Conservation (phyloP, 2,888 invertebrate genomes). For the Amphipoea lucens region DNA sequence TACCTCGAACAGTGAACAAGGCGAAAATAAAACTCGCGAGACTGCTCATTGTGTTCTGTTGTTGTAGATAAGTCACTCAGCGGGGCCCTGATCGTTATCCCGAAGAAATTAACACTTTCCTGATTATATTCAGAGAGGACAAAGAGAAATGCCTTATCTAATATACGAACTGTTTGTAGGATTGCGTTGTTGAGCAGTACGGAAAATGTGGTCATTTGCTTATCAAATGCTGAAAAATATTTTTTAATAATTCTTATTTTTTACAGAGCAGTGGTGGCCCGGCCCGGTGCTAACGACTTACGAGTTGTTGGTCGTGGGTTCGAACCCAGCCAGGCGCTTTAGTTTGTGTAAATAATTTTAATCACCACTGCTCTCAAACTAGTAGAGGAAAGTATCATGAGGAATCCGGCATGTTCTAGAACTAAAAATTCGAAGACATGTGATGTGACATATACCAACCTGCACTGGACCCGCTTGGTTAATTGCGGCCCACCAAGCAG, state of each 20-base stretch:
- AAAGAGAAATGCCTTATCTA: constrained; percentile 24
- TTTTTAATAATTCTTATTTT: neutral
- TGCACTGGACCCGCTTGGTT: too few relatives aligned
- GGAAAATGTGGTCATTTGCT: neutral
- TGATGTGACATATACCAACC: neutral
- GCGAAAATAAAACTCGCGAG: constrained; percentile 58
- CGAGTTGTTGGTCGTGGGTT: neutral
- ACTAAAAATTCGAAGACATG: neutral
- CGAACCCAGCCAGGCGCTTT: neutral
- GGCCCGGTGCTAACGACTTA: neutral
- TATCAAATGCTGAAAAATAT: neutral
- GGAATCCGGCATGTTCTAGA: neutral
- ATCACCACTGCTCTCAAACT: neutral
- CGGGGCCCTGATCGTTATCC: constrained; percentile 57
- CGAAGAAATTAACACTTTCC: constrained; percentile 64
- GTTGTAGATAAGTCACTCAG: constrained; percentile 66
- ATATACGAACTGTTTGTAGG: constrained; percentile 11
- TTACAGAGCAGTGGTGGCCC: too few relatives aligned
- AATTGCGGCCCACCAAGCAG: neutral
- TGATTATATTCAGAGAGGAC: constrained; percentile 28
- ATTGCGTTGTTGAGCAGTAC: neutral
- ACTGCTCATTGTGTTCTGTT: constrained; percentile 58
- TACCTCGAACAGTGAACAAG: constrained; percentile 37
- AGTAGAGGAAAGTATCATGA: neutral
- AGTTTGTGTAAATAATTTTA: too few relatives aligned